A percentile compares a stretch with the other conserved stretches of the same genome.
These are phyloP conservation scores for Peucedramus taeniatus DNA, from an alignment of 2,113 vertebrate species.

Conservation along the genomic window DNA sequence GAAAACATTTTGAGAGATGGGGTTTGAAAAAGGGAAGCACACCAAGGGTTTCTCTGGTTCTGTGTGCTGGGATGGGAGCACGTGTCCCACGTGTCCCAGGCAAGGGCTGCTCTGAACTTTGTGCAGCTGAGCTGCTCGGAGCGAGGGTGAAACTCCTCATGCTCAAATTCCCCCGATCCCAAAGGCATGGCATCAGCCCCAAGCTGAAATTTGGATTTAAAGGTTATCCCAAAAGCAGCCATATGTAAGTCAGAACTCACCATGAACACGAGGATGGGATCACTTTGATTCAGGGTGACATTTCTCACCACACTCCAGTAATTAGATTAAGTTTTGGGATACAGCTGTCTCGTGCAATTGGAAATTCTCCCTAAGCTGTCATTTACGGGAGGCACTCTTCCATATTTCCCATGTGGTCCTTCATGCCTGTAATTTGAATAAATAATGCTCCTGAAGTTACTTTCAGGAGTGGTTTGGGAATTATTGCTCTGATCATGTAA, in stretches of 20 bases:
- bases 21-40: neutral
- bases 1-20: neutral
- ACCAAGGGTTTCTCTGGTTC: neutral
- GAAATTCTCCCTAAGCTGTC: constrained; percentile 40
- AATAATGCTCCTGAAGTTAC: constrained; percentile 28
- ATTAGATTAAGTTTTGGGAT: constrained; percentile 47
- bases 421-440: constrained; percentile 50
- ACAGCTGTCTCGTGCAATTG: constrained; percentile 53
- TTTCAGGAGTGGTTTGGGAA: constrained; percentile 19
- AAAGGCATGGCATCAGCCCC: neutral
- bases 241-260: neutral
- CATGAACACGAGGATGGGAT: neutral
- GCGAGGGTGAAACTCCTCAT: neutral
- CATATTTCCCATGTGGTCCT: constrained; percentile 27
- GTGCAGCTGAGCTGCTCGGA: neutral
- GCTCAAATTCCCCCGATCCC: neutral
- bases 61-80: neutral
- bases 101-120: neutral
- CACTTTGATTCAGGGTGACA: constrained; percentile 51
- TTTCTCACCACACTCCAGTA: constrained; percentile 21
- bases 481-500: constrained; percentile 19
- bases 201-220: neutral
- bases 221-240: neutral
- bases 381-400: constrained; percentile 33
- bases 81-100: rapidly evolving